Base-by-base conservation (phyloP, 2,888 invertebrate genomes). In the Epinotia demarniana region DNA sequence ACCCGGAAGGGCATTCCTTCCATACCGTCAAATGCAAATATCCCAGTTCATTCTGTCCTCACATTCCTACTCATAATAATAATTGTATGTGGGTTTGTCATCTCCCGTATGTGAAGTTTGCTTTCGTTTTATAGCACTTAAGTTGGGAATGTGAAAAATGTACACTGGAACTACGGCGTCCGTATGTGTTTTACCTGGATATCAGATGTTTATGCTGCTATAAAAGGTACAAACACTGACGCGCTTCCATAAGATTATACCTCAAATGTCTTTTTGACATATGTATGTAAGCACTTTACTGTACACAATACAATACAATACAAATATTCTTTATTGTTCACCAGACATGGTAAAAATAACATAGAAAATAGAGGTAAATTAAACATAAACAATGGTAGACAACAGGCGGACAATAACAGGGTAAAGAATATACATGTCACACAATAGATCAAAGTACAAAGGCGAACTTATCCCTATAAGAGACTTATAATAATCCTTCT, bases 1-100 rank as follows among this genome's bases (percentile, higher is more conserved):
- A 66, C 73, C 61, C n/a, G 73, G 74, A 63, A 67, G 39, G 68
- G 43, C 77, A 69, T 70, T 66, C 71, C 62, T 73, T 67, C 63
- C 72, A 78, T 69, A 78, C 53, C 33, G 39, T 58, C 57, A 69
- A 58, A 64, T 73, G 72, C 63, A 73, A 67, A 64, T 69, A 69
- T 69, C 63, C 60, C 49, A 61, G 53, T 57, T 62, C 68, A 46
- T 61, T 68, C 46, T 73, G 68, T 62, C 62, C 68, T 69, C 27
- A 57, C 68, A 69, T 68, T 61, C 61, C 49, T 62, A 49, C 70
- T 62, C 16, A 27, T 62, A 49, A 70, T 53, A 70, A 61, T 70
- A 49, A 61, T 69, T 60, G 58, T 69, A 58, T 27, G 69, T 46
- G 58, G 58, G 69, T 58, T 19, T 69, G 46, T 46, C 49, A 64